A percentile compares a stretch with the other conserved stretches of the same genome.
These are phyloP conservation scores for Callitettix versicolor DNA, from an alignment of 1,140 invertebrate genomes.

Conservation along the genomic window DNA sequence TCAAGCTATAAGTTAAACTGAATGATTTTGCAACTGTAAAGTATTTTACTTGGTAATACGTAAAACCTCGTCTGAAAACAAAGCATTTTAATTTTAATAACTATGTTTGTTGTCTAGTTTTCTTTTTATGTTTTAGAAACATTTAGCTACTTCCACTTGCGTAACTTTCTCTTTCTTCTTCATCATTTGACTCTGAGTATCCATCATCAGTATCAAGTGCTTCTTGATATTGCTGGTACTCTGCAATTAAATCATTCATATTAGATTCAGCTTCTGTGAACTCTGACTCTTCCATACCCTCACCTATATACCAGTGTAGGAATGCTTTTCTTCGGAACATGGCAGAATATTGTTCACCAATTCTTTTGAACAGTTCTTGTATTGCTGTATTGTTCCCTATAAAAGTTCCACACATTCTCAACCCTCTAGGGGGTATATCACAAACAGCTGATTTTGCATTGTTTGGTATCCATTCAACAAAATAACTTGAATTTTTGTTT, in stretches of 20 bases:
- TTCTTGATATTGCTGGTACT: slow-evolving; percentile 63
- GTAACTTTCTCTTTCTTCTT: slow-evolving; percentile 54
- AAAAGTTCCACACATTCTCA: slow-evolving; percentile 88
- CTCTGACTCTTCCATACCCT: slow-evolving; percentile 40
- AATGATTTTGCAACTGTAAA: too few relatives aligned
- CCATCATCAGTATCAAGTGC: slow-evolving; percentile 69
- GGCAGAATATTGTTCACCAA: slow-evolving; percentile 78
- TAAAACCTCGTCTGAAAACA: too few relatives aligned
- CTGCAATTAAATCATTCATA: slow-evolving; percentile 55
- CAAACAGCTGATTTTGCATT: slow-evolving; percentile 87
- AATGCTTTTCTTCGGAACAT: slow-evolving; percentile 93
- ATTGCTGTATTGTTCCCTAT: slow-evolving; percentile 85
- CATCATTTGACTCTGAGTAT: slow-evolving; percentile 67
- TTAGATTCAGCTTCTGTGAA: slow-evolving; percentile 45
- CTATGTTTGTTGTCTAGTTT: too few relatives aligned
- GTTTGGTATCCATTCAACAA: slow-evolving; percentile 90
- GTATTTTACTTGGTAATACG: too few relatives aligned
- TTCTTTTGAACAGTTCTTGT: slow-evolving; percentile 76
- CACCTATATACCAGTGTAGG: slow-evolving; percentile 65
- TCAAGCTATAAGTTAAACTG: too few relatives aligned
- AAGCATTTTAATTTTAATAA: too few relatives aligned
- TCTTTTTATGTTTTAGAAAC: too few relatives aligned
- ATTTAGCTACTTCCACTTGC: slow-evolving; percentile 25
- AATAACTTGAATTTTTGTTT: slow-evolving; percentile 86
- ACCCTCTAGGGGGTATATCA: slow-evolving; percentile 80